phyloP scores from a whole-genome alignment of 2,888 invertebrate genomes.

The Drosophila ustulata region DNA sequence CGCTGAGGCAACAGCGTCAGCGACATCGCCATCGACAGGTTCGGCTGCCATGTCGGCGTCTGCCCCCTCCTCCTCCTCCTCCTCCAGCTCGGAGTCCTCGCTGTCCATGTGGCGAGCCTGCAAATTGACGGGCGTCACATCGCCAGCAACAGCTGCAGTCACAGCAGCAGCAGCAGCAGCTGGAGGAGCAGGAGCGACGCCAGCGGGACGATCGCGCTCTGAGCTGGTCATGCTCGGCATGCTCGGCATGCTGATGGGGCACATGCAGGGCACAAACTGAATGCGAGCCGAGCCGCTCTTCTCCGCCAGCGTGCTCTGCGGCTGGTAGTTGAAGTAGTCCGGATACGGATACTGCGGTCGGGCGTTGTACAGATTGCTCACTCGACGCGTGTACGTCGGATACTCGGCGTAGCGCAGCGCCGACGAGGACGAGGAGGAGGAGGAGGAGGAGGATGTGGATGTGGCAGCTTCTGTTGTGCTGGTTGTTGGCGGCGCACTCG shows the following conservation, averaged over 20 bases:
- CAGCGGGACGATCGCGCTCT: slow-evolving; percentile 36
- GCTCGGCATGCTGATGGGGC: slow-evolving; percentile 79
- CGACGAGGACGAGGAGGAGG: background rate
- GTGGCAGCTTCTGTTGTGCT: slow-evolving; percentile 43
- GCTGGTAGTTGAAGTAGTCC: slow-evolving; percentile 79
- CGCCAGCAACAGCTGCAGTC: background rate
- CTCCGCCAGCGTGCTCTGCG: slow-evolving; percentile 40
- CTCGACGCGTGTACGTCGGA: slow-evolving; percentile 80
- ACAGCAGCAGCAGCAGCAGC: slow-evolving; percentile 14
- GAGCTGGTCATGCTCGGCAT: slow-evolving; percentile 25
- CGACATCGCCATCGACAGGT: background rate
- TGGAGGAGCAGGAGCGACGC: slow-evolving; percentile 19
- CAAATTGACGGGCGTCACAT: slow-evolving; percentile 21
- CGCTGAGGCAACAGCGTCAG: background rate
- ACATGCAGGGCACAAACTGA: slow-evolving; percentile 84
- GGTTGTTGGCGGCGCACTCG: slow-evolving; percentile 41
- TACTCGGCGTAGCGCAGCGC: slow-evolving; percentile 59
- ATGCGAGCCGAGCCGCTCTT: slow-evolving; percentile 58
- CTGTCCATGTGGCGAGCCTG: slow-evolving; percentile 57
- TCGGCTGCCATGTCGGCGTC: slow-evolving; percentile 26
- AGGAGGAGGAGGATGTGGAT: background rate
- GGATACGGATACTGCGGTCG: slow-evolving; percentile 83
- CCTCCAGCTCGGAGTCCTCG: slow-evolving; percentile 32
- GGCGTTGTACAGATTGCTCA: slow-evolving; percentile 73
- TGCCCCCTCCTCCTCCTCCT: slow-evolving; percentile 33